Percentiles rank a stretch among this genome's conserved stretches.
These are phyloP conservation scores for Dicyrtomina minuta DNA, from an alignment of 2,888 invertebrate species.

Conservation along the genomic window DNA sequence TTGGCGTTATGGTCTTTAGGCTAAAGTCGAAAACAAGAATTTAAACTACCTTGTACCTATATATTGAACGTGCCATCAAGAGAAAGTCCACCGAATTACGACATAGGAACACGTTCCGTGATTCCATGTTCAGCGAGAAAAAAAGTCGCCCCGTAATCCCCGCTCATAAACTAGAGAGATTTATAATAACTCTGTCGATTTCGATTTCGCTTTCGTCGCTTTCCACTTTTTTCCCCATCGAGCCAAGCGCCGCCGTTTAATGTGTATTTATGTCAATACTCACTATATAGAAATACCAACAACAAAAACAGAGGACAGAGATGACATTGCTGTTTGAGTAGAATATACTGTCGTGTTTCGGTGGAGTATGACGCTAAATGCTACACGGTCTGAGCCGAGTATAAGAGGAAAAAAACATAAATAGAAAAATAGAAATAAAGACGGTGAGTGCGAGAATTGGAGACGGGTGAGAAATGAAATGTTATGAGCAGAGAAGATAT, in stretches of 20 bases:
- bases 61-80: background rate
- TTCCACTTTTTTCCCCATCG: conserved; percentile 9
- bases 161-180: conserved; percentile 24
- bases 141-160: conserved; percentile 16
- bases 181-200: conserved; percentile 28
- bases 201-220: no score
- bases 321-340: background rate
- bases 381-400: no score
- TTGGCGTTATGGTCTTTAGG: no score
- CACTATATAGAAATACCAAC: background rate
- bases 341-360: background rate
- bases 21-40: no score
- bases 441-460: background rate
- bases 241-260: conserved; percentile 21
- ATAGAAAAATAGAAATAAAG: background rate
- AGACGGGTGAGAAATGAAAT: conserved; percentile 40
- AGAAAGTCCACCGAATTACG: background rate
- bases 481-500: conserved; percentile 37
- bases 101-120: conserved; percentile 15
- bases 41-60: no score
- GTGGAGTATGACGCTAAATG: no score
- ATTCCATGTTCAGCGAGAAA: conserved; percentile 3
- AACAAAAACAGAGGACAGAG: conserved; percentile 22
- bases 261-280: conserved; percentile 25
- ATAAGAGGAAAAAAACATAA: background rate